Evolutionary conservation across 1,140 invertebrate genomes (phyloP).

Genomic region (Leptinotarsa defecta): DNA sequence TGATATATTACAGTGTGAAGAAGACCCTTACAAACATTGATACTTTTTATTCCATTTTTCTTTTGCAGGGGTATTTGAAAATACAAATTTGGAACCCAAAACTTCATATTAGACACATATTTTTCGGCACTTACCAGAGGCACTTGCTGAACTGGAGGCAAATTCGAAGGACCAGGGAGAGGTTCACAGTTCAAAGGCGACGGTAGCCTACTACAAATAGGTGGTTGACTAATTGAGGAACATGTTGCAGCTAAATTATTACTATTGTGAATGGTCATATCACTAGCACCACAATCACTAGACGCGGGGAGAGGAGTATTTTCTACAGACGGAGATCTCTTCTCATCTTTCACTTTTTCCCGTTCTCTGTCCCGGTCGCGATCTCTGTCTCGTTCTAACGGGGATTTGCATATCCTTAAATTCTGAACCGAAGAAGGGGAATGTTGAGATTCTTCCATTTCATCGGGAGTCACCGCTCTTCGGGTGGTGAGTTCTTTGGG

Average conservation of each 20-base stretch:
- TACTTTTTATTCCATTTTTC: no score
- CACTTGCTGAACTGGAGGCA: conserved; percentile 83
- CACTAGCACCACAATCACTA: conserved; percentile 57
- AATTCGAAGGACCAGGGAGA: conserved; percentile 74
- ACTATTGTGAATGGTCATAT: conserved; percentile 63
- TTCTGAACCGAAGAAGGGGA: conserved; percentile 30
- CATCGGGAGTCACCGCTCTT: conserved; percentile 31
- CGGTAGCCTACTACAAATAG: conserved; percentile 58
- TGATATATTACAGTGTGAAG: no score
- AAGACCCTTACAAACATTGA: no score
- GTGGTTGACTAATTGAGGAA: conserved; percentile 18
- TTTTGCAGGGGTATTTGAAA: no score
- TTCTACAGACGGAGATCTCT: conserved; percentile 47
- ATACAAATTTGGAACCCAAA: no score
- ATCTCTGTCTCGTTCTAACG: conserved; percentile 33
- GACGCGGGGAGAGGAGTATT: conserved; percentile 51
- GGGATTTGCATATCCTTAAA: conserved; percentile 33
- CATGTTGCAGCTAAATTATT: conserved; percentile 42
- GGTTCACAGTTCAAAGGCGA: conserved; percentile 71
- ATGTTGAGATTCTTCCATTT: conserved; percentile 16
- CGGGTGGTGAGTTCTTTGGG: conserved; percentile 52
- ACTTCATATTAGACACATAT: no score
- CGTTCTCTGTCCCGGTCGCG: conserved; percentile 34
- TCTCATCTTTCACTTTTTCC: conserved; percentile 45
- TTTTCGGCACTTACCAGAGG: conserved; percentile 66